Percentiles rank a stretch among this genome's conserved stretches.
phyloP scores from a whole-genome alignment of 2,797 vertebrate genomes.

The Semaprochilodus insignis region DNA sequence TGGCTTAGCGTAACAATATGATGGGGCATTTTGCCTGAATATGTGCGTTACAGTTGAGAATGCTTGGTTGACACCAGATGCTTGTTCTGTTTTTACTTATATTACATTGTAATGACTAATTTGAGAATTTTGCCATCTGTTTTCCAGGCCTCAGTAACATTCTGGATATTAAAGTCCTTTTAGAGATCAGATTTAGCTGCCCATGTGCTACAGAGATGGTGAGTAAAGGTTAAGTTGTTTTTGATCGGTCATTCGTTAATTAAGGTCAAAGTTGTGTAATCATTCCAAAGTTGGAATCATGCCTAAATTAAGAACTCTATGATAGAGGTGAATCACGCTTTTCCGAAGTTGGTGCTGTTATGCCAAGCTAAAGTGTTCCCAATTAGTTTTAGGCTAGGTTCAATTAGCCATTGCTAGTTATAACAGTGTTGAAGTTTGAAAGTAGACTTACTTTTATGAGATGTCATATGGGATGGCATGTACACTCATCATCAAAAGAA shows the following conservation, averaged over 20 bases:
- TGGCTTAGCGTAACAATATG: not conserved
- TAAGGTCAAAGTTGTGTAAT: no score
- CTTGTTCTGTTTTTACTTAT: conserved; percentile 16
- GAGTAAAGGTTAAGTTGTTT: not conserved
- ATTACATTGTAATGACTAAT: not conserved
- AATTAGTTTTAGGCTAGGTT: no score
- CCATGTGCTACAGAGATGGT: not conserved
- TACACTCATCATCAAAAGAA: no score
- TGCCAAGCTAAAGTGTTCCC: no score
- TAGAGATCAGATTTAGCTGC: not conserved
- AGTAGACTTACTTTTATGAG: no score
- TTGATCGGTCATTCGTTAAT: not conserved
- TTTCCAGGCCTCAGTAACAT: conserved; percentile 6
- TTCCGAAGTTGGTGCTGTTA: no score
- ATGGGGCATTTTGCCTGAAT: not conserved
- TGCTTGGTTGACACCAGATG: conserved; percentile 5
- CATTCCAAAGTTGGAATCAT: no score
- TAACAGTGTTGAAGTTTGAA: no score
- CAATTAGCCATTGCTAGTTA: no score
- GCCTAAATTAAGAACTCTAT: no score
- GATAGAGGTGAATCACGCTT: no score
- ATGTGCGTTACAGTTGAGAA: not conserved
- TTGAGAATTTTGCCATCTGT: conserved; percentile 12
- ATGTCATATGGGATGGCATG: no score
- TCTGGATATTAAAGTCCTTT: not conserved